Conservation (phyloP, 1,140 invertebrate genomes). For the Orchestia grillus region DNA sequence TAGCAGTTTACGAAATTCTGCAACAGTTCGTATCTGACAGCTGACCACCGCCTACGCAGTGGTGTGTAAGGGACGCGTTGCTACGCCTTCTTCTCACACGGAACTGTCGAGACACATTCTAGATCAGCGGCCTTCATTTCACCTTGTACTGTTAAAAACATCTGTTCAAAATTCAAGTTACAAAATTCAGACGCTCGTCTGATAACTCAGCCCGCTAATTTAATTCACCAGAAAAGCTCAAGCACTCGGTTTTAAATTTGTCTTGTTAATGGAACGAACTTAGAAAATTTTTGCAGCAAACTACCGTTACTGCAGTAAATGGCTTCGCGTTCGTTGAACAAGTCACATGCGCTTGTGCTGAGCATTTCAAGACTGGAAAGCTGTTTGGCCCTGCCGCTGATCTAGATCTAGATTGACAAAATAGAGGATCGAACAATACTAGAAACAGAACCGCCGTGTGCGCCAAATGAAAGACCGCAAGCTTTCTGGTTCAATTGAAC, state of each 20-base stretch:
- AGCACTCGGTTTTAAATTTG: neutral
- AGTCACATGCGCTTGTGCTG: neutral
- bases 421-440: neutral
- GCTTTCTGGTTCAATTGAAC: neutral
- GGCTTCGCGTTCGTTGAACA: neutral
- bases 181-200: neutral
- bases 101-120: neutral
- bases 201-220: neutral
- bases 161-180: neutral
- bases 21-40: too few species aligned
- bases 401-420: neutral
- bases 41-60: too few species aligned
- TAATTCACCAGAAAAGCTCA: neutral
- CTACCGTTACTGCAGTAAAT: neutral
- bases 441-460: neutral
- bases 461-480: neutral
- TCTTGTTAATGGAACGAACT: neutral
- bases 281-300: neutral
- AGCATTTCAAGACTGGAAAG: neutral
- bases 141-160: neutral
- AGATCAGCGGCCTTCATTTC: neutral
- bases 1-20: too few species aligned
- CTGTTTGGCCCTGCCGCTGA: neutral
- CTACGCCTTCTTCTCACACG: neutral
- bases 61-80: neutral